Base-by-base conservation (phyloP, 2,113 vertebrate species). In the Larimichthys crocea region DNA sequence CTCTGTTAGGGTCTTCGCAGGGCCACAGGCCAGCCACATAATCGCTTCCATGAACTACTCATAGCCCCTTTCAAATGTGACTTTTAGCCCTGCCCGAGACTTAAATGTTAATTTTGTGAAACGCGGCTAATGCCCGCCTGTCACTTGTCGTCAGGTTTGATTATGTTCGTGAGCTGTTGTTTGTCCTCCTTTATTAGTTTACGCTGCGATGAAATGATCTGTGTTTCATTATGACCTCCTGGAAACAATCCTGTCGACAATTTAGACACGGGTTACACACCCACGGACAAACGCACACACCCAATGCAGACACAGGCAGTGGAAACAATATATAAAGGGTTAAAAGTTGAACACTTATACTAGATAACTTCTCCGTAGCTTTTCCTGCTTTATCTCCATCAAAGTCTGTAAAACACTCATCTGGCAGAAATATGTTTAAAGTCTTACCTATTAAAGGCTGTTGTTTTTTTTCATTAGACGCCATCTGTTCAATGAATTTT, bases 91-190 rank as follows among this genome's bases (percentile, higher is more conserved):
- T 74, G 90, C 86, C 89, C 86, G 74, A 88, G 93, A 92, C 87
- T 91, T 85, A 89, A 94, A 95, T 80, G 89, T 93, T 95, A 90
- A 94, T 95, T 93, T 93, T 91, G 83, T 94, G 82, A 88, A 93
- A 93, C 83, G 77, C 74, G 83, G 83, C 92, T 93, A 95, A 95
- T 93, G 92, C 92, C 68, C 68, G 72, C 87, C 92, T 96, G 91
- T 94, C 93, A 95, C 91, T 89, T 94, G 92, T 82, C 94, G 80
- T 95, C 95, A 95, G 93, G 91, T 94, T 93, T 92, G 94, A 95
- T 93, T 94, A 89, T 79, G 74, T 53, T 26, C 53, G 82, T 82
- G 86, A 94, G 91, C 90, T 82, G 89, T 86, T 89, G 92, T 94
- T 94, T 93, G 90, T 94, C 89, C 83, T 76, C 6, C 85, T 87